Base-by-base conservation (phyloP, 2,113 vertebrate genomes). In the Etia nguti region DNA sequence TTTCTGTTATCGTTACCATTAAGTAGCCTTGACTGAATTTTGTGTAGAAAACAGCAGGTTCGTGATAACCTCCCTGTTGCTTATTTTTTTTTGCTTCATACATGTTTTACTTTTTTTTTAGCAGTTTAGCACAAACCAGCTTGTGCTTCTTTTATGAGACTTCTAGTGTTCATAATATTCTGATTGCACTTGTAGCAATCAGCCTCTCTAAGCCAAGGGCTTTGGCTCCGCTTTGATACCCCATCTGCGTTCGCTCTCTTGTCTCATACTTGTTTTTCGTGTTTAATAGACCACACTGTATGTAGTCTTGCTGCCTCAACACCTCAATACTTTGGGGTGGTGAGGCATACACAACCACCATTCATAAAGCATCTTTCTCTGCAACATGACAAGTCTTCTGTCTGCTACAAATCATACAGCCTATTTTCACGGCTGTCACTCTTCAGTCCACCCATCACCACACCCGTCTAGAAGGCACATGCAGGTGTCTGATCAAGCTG, bases 221-320 rank as follows among this genome's bases (percentile, higher is more conserved):
- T 80, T 85, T 89, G 83, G 75, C 80, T 79, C 36, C 18, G 80
- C 9, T 85, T 85, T 31, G 52, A 77, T 46, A 6, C 56, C 82
- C 80, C 88, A 91, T 89, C 86, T 92, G 82, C 38, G 34, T 81
- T 85, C 31, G 55, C 10, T 80, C 77, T 73, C 84, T 79, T 55
- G 29, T 70, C 59, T 89, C 85, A 81, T 79, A 62, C 83, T 29
- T 56, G 50, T 36, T 29, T 65, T 89, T 80, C 88, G 70, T 77
- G 41, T 84, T 87, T 80, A 83, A 6, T 82, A 54, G 68, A 84
- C 88, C 85, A 54, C 70, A 81, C 7, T 82, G 62, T 41, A 65
- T 43, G 52, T 48, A 57, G 10, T 57, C 79, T 12, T 60, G 43
- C 43, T 8, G 26, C 26, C 41, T 50, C 70, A 31, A 26, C 43